These are phyloP conservation scores for Sebastiscus tertius DNA, from an alignment of 2,797 vertebrate genomes.

Conservation along the genomic window DNA sequence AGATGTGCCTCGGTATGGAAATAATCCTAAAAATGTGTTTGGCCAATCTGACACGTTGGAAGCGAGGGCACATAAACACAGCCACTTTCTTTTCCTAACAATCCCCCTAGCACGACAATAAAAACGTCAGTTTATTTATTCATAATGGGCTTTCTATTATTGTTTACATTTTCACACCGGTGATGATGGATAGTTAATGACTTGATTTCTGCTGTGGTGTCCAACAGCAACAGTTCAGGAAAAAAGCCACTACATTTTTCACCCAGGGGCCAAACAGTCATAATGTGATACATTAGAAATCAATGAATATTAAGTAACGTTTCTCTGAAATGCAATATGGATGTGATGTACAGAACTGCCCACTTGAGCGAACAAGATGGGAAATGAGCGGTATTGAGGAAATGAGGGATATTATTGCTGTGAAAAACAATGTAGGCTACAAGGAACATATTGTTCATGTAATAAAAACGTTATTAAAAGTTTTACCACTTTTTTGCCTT, in stretches of 20 bases:
- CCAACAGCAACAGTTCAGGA: slow-evolving; percentile 37
- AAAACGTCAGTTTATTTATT: slow-evolving; percentile 35
- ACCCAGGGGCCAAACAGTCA: background rate
- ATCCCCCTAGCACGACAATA: background rate
- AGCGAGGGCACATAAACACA: slow-evolving; percentile 51
- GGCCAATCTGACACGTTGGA: slow-evolving; percentile 27
- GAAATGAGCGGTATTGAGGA: background rate
- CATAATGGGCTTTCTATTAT: slow-evolving; percentile 19
- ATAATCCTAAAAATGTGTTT: slow-evolving; percentile 42
- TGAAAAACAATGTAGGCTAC: background rate
- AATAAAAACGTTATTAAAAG: background rate
- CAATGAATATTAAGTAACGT: slow-evolving; percentile 5
- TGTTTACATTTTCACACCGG: slow-evolving; percentile 24
- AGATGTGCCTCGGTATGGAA: slow-evolving; percentile 12
- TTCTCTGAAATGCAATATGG: background rate
- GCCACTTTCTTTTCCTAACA: slow-evolving; percentile 36
- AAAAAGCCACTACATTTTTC: slow-evolving; percentile 7
- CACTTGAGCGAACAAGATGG: background rate
- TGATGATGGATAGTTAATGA: slow-evolving; percentile 39
- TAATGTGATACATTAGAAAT: background rate
- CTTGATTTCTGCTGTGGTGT: slow-evolving; percentile 9
- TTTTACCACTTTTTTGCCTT: background rate
- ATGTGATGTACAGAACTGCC: background rate
- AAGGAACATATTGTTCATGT: background rate
- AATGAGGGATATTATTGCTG: background rate